A percentile compares a stretch with the other conserved stretches of the same genome.
Conservation (phyloP, 2,797 vertebrate genomes). For the Rhinichthys osculus region DNA sequence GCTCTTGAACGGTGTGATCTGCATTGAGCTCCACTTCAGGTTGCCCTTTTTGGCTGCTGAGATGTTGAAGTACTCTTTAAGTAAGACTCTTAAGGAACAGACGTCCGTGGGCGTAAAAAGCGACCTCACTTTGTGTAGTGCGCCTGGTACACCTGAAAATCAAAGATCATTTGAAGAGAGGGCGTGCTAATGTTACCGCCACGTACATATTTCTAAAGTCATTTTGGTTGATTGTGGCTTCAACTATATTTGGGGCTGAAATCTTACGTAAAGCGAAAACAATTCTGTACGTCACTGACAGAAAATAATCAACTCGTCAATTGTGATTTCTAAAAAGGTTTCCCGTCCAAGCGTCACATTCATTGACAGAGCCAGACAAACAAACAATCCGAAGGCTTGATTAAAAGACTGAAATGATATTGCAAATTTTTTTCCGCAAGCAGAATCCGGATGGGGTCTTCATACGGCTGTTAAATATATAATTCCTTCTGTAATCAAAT, state of each 20-base stretch:
- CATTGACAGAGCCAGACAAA: constrained; percentile 48
- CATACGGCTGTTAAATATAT: constrained; percentile 82
- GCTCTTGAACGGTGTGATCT: constrained; percentile 59
- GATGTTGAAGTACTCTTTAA: constrained; percentile 62
- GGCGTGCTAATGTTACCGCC: constrained; percentile 17
- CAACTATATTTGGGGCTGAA: constrained; percentile 8
- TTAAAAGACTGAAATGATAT: constrained; percentile 60
- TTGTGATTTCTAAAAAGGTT: constrained; percentile 23
- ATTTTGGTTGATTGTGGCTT: constrained; percentile 48
- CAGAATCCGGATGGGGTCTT: constrained; percentile 74
- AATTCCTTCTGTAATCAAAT: constrained; percentile 84
- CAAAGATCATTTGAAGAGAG: constrained; percentile 34
- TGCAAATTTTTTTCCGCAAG: constrained; percentile 51
- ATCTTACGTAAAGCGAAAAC: neutral
- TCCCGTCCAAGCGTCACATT: constrained; percentile 31
- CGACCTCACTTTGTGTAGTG: constrained; percentile 26
- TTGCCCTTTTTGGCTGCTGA: constrained; percentile 52
- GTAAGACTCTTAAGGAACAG: constrained; percentile 53
- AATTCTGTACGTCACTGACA: constrained; percentile 22
- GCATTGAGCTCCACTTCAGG: constrained; percentile 62
- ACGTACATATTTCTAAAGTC: constrained; percentile 26
- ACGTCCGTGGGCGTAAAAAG: constrained; percentile 41
- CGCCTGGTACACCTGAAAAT: constrained; percentile 50
- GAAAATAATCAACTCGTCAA: constrained; percentile 53
- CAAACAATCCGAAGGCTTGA: constrained; percentile 53